Conservation (phyloP, 2,797 vertebrate species). For the Anas georgica region DNA sequence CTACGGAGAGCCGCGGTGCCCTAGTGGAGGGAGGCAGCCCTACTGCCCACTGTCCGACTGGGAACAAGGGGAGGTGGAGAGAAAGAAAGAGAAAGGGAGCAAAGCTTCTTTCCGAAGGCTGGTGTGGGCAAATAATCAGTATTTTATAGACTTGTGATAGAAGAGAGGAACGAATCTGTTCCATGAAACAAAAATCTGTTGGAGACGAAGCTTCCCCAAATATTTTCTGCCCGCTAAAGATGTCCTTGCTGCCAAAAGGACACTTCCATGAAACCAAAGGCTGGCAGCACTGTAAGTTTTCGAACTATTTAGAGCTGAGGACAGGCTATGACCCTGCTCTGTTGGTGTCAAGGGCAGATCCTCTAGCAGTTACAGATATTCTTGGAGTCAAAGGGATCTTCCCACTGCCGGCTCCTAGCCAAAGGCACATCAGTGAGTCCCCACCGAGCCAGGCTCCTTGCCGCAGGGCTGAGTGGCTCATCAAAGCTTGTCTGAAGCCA, state of each 20-base stretch:
- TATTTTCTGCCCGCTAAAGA: background rate
- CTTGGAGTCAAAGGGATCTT: background rate
- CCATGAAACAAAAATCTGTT: background rate
- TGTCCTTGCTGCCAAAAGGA: background rate
- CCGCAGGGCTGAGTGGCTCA: background rate
- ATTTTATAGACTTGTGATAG: background rate
- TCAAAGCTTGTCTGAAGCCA: background rate
- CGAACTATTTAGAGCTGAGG: background rate
- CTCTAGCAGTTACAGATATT: background rate
- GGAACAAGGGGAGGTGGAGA: background rate
- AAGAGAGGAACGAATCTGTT: background rate
- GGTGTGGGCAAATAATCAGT: background rate
- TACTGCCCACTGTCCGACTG: background rate
- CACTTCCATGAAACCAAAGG: background rate
- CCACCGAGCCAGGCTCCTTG: accelerated
- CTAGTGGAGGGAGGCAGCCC: background rate
- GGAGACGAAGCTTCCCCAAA: background rate
- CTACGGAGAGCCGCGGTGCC: background rate
- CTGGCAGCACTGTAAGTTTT: background rate
- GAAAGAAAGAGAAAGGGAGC: background rate
- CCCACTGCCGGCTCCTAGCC: background rate
- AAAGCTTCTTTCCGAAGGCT: background rate
- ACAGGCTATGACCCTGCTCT: background rate
- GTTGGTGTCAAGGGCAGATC: background rate
- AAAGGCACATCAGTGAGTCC: background rate